phyloP scores from a whole-genome alignment of 2,113 vertebrate species.

The Carassius carassius region DNA sequence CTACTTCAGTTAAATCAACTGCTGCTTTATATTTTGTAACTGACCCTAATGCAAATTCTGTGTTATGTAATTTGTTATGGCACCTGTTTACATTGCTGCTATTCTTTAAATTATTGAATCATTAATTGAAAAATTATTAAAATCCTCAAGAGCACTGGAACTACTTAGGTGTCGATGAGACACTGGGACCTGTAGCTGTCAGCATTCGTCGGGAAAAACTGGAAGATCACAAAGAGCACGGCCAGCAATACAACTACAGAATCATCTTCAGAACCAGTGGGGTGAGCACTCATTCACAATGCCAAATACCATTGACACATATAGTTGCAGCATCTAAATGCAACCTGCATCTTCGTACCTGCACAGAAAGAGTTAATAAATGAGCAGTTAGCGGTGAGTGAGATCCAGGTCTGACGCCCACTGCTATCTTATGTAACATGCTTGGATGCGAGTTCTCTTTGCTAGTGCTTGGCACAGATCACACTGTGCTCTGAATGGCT shows the following conservation, averaged over 20 bases:
- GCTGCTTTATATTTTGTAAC: too few species aligned
- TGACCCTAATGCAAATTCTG: too few species aligned
- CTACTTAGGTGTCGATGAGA: conserved; percentile 97
- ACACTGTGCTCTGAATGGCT: conserved; percentile 24
- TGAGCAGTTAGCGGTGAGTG: conserved; percentile 32
- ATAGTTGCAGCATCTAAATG: neutral
- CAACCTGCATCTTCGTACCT: conserved; percentile 26
- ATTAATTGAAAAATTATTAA: neutral
- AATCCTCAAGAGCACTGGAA: conserved; percentile 93
- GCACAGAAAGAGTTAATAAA: conserved; percentile 4
- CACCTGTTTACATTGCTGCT: conserved; percentile 2
- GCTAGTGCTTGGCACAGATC: conserved; percentile 29
- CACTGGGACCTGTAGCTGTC: conserved; percentile 93
- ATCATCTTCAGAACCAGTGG: conserved; percentile 97
- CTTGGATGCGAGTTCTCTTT: conserved; percentile 39
- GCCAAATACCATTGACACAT: neutral
- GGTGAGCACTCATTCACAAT: conserved; percentile 73
- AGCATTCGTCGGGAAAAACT: conserved; percentile 95
- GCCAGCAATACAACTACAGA: conserved; percentile 93
- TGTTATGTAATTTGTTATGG: too few species aligned
- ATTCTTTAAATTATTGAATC: neutral
- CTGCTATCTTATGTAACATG: conserved; percentile 47
- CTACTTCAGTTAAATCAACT: too few species aligned
- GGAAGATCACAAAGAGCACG: conserved; percentile 95
- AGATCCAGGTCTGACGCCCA: conserved; percentile 50